Percentiles rank a stretch among this genome's conserved stretches.
These are phyloP conservation scores for Lepidocyrtinus sp. DNA, from an alignment of 2,888 invertebrate species.

Conservation along the genomic window DNA sequence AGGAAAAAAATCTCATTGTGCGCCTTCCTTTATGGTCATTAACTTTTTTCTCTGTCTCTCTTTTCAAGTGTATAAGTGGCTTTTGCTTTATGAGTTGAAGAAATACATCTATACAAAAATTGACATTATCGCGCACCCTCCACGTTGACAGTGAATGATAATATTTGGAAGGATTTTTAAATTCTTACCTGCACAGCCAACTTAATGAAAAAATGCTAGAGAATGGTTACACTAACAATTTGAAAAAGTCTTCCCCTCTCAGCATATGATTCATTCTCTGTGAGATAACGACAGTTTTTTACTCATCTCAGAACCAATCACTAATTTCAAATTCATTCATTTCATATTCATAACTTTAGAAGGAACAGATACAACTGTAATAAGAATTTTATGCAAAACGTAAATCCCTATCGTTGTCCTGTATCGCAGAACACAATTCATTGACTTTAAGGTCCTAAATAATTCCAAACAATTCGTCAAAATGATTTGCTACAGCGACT, in stretches of 20 bases:
- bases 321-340: not conserved
- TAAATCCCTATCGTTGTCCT: too few relatives aligned
- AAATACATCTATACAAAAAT: slow-evolving; percentile 23
- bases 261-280: not conserved
- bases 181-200: not conserved
- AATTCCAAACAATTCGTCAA: too few relatives aligned
- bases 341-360: not conserved
- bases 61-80: slow-evolving; percentile 22
- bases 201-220: not conserved
- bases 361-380: not conserved
- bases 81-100: not conserved
- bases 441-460: too few relatives aligned
- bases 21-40: slow-evolving; percentile 48
- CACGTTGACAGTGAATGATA: not conserved
- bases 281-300: not conserved
- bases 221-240: not conserved
- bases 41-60: slow-evolving; percentile 26
- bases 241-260: not conserved
- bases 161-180: too few relatives aligned
- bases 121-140: not conserved
- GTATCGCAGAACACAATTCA: too few relatives aligned
- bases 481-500: too few relatives aligned
- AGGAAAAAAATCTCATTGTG: slow-evolving; percentile 41
- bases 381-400: not conserved
- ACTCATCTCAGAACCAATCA: not conserved